These are phyloP conservation scores for Nothura maculosa DNA, from an alignment of 2,797 vertebrate genomes.

Conservation along the genomic window DNA sequence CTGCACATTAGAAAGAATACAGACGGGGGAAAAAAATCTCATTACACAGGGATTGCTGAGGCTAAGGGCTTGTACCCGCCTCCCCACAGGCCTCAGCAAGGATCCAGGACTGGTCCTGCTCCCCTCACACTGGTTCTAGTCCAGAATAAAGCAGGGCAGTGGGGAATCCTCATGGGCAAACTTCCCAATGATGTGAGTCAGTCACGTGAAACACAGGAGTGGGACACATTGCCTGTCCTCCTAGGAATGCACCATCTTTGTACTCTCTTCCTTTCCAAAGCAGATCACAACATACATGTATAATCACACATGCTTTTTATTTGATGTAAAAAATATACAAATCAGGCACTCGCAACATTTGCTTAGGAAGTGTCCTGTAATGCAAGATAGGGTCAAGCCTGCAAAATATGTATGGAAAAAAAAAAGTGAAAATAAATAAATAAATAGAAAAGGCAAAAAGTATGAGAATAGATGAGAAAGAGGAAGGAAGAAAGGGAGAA, in stretches of 20 bases:
- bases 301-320: not conserved
- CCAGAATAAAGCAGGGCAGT: rapidly evolving
- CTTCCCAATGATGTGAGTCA: not conserved
- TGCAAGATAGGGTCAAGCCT: not conserved
- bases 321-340: not conserved
- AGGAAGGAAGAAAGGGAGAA: too few species aligned
- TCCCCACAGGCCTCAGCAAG: not conserved
- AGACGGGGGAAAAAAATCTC: not conserved
- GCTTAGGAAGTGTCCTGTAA: not conserved
- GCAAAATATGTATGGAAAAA: not conserved
- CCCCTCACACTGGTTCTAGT: rapidly evolving
- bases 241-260: rapidly evolving
- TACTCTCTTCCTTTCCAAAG: not conserved
- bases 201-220: rapidly evolving
- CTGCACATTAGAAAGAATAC: slow-evolving; percentile 17
- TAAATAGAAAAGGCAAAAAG: too few species aligned
- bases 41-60: slow-evolving; percentile 29
- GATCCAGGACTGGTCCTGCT: rapidly evolving
- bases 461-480: too few species aligned
- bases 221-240: rapidly evolving
- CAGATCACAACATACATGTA: rapidly evolving
- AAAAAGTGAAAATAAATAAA: too few species aligned
- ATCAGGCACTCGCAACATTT: not conserved
- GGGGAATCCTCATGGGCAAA: not conserved
- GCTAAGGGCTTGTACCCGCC: rapidly evolving